Evolutionary conservation across 1,140 invertebrate species (phyloP).

Genomic region (Ostrea edulis): DNA sequence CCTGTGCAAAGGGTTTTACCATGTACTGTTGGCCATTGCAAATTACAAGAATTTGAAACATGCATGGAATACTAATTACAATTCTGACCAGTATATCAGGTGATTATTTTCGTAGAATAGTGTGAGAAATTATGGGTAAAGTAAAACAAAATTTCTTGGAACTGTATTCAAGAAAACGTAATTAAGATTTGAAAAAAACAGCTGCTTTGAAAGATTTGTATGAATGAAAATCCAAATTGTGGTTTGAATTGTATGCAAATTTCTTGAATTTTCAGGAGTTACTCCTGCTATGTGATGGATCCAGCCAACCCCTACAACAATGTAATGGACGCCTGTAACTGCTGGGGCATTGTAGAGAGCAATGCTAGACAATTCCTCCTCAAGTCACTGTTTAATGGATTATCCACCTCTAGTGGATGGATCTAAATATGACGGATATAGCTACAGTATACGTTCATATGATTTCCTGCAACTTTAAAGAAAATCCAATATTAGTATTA

Average conservation of each 20-base stretch:
- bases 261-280: neutral
- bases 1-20: constrained; percentile 43
- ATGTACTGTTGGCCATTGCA: constrained; percentile 23
- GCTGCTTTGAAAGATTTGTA: neutral
- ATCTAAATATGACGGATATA: no score
- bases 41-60: constrained; percentile 5
- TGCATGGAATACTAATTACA: constrained; percentile 33
- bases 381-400: neutral
- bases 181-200: neutral
- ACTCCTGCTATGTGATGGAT: neutral
- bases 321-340: neutral
- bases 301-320: constrained; percentile 12
- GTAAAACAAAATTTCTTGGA: neutral
- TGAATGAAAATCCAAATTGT: neutral
- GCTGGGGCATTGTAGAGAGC: neutral
- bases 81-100: neutral
- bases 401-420: neutral
- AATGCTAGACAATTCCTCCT: neutral
- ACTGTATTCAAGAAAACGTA: neutral
- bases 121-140: neutral
- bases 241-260: neutral
- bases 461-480: no score
- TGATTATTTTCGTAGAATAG: neutral
- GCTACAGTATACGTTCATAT: no score
- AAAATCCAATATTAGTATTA: no score